Base-by-base conservation (phyloP, 2,888 invertebrate species). In the Pollenia angustigena region DNA sequence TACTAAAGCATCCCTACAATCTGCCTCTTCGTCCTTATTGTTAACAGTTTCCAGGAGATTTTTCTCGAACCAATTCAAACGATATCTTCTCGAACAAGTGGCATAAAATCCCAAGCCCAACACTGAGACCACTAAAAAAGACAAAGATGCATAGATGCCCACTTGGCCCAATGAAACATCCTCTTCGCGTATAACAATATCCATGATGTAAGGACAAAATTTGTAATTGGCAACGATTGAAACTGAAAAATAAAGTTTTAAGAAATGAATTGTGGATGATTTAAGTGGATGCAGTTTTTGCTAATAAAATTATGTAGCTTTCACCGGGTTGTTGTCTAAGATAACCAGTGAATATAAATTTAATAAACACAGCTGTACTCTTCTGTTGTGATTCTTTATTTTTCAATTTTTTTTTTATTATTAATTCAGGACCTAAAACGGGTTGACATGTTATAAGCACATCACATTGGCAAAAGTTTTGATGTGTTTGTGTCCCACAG, bases 51-150 rank as follows among this genome's bases (percentile, higher is more conserved):
- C 95, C 44, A 95, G 90, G 8, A 95, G 91, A 87, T 94, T 94
- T 88, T 94, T 94, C 90, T 95, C 95, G 89, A 95, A 95, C 95
- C 95, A 95, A 91, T 95, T 95, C 54, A 95, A 93, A 50, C 94
- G 93, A 90, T 94, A 95, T 60, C 94, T 93, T 81, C 93, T 93
- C 18, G 94, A 94, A 90, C 95, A 95, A 66, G 94, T 94, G 46
- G 95, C 93, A 88, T 95, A 95, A 2, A 94, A 89, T 7, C 94
- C 91, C 0, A 94, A 91, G 40, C 94, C 93, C 16, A 94, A 89
- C 0, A 94, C 90, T 2, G 94, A 93, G 0, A 94, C 94, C 69
- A 94, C 92, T 83, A 94, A 89, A 89, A 94, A 94, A 1, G 94
- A 94, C 16, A 94, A 90, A 2, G 94, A 93, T 2, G 94, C 94